A percentile compares a stretch with the other conserved stretches of the same genome.
phyloP scores from a whole-genome alignment of 2,113 vertebrate species.

The Crocuta crocuta region DNA sequence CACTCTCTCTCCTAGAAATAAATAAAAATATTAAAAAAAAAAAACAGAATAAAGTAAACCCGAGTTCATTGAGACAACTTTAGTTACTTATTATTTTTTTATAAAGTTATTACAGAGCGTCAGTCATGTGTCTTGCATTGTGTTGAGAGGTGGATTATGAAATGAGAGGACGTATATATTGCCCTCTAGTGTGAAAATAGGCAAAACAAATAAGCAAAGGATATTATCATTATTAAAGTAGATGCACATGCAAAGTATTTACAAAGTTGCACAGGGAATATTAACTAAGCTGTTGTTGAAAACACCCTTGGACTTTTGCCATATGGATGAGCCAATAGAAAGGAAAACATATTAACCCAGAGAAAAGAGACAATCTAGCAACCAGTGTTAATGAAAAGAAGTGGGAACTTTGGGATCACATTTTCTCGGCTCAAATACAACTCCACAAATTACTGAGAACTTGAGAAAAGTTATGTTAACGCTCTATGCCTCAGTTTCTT shows the following conservation, averaged over 20 bases:
- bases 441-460: background rate
- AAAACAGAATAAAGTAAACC: background rate
- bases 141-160: background rate
- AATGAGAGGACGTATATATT: background rate
- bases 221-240: background rate
- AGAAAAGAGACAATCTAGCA: background rate
- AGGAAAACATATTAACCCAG: background rate
- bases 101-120: background rate
- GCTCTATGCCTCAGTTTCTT: background rate
- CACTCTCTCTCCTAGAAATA: no score
- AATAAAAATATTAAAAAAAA: no score
- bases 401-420: background rate
- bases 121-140: background rate
- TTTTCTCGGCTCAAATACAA: background rate
- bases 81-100: background rate
- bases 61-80: background rate
- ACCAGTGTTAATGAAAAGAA: background rate
- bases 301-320: background rate
- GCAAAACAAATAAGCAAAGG: background rate
- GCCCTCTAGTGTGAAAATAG: background rate
- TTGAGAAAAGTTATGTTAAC: background rate
- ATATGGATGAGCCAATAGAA: background rate
- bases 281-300: background rate
- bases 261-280: background rate
- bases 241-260: background rate